Base-by-base conservation (phyloP, 2,113 vertebrate species). In the Melanotaenia duboulayi region DNA sequence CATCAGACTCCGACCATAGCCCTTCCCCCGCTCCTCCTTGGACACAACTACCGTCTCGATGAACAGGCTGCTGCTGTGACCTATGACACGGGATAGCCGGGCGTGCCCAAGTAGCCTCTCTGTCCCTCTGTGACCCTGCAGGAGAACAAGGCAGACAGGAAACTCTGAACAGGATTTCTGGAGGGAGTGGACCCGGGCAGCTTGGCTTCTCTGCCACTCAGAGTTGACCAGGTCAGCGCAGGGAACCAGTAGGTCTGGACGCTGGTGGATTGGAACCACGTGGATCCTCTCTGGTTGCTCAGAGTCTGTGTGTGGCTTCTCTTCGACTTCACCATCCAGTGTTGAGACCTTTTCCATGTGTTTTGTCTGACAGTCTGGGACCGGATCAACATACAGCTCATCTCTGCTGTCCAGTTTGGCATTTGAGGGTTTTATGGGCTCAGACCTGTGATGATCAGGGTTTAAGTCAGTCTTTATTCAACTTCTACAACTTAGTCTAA, bases 11-110 rank as follows among this genome's bases (percentile, higher is more conserved):
- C 97, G 93, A 1, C 97, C 97, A 0, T 96, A 96, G 76, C 97
- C 98, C 71, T 85, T 93, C 25, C 98, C 98, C 55, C 97, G 92
- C 65, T 96, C 89, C 0, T 86, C 91, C 67, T 73, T 86, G 22
- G 94, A 91, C 68, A 99, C 95, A 24, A 99, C 96, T 48, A 99
- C 96, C 0, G 97, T 96, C 91, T 99, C 97, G 23, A 99, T 91
- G 0, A 98, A 96, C 24, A 98, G 95, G 87, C 95, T 94, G 4
- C 37, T 28, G 49, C 90, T 76, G 2, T 56, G 91, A 50, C 94
- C 91, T 0, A 95, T 87, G 10, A 99, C 96, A 0, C 78, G 94
- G 22, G 96, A 97, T 8, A 99, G 92, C 1, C 95, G 92, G 71
- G 92, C 94, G 0, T 99, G 98, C 3, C 97, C 98, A 6, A 99